These are phyloP conservation scores for Tridacna crocea DNA, from an alignment of 2,888 invertebrate genomes.

Conservation along the genomic window DNA sequence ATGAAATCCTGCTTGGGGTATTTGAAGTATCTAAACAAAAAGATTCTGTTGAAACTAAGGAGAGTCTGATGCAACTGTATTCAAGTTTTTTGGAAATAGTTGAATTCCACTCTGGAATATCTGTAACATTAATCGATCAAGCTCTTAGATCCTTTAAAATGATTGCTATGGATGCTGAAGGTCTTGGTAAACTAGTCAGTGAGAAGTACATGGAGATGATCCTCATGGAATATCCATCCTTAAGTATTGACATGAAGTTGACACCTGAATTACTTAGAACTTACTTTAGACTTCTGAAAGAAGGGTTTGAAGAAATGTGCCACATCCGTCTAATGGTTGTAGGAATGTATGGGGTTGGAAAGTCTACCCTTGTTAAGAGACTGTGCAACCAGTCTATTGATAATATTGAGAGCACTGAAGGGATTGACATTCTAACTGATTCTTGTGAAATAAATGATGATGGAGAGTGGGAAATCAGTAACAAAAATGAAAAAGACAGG, in stretches of 20 bases:
- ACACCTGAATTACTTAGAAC: constrained; percentile 26
- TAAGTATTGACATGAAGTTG: background rate
- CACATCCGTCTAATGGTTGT: constrained; percentile 53
- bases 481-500: background rate
- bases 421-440: constrained; percentile 33
- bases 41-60: background rate
- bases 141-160: background rate
- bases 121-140: background rate
- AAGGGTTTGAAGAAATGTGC: constrained; percentile 27
- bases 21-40: background rate
- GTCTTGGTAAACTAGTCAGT: background rate
- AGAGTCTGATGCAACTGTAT: background rate
- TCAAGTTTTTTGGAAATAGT: background rate
- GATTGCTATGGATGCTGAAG: background rate
- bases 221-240: background rate
- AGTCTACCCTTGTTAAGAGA: constrained; percentile 47
- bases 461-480: background rate
- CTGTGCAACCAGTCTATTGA: background rate
- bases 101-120: background rate
- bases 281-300: constrained; percentile 29
- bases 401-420: constrained; percentile 30
- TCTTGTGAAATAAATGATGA: background rate
- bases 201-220: constrained; percentile 1
- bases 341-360: constrained; percentile 57
- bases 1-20: background rate